Base-by-base conservation (phyloP, 2,797 vertebrate genomes). In the Petrocephalus sullivani region DNA sequence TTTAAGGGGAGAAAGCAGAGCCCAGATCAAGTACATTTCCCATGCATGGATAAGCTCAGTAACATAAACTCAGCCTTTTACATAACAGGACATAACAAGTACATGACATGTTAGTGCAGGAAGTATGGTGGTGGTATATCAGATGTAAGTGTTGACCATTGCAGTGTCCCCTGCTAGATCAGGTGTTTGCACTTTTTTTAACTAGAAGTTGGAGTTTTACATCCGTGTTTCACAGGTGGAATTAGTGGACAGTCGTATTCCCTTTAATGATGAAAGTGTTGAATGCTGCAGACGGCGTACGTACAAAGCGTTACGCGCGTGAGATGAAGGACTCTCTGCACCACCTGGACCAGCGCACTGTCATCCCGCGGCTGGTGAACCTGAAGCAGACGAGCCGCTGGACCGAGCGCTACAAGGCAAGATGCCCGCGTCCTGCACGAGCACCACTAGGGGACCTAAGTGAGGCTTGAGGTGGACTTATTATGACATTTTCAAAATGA, bases 321-420 rank as follows among this genome's bases (percentile, higher is more conserved):
- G 95, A 96, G 53, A 97, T 97, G 95, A 90, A 96, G 92, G 93
- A 91, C 0, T 96, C 96, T 0, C 93, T 97, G 88, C 89, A 92
- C 91, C 95, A 96, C 91, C 93, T 97, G 90, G 96, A 97, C n/a
- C 57, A 96, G 46, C 94, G 92, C 54, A 92, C 94, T 90, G 85
- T 97, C 92, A 93, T 95, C n/a, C 96, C 96, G 1, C 96, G 96
- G 58, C 94, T 97, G 57, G 95, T 96, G 75, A 96, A 92, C 83
- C 92, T 97, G 85, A 90, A 90, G 60, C 91, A 95, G 87, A 94
- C 94, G 90, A 96, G 96, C 92, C 95, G 95, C 89, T 97, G 96
- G 97, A 96, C 93, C 88, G 93, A 96, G 0, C 94, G 94, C 53
- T 97, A 97, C 91, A 97, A 95, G 95, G 96, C 97, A 87, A 53